These are phyloP conservation scores for Lasioglossum lativentre DNA, from an alignment of 2,888 invertebrate species.

Conservation along the genomic window DNA sequence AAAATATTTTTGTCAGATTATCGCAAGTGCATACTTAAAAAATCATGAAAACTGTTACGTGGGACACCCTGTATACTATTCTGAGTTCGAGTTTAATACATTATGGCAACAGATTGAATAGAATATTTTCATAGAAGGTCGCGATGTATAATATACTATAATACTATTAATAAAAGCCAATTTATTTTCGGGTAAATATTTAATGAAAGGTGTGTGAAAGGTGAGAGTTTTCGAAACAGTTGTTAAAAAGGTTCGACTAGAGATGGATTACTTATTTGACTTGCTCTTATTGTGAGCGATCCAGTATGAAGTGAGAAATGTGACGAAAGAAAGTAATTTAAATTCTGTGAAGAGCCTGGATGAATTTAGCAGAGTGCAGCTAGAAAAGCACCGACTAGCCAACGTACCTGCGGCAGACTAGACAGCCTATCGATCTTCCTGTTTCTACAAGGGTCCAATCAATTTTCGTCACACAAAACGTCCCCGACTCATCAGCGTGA, in stretches of 20 bases:
- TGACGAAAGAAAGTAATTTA: neutral
- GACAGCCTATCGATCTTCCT: conserved; percentile 61
- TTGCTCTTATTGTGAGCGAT: neutral
- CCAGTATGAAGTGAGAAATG: neutral
- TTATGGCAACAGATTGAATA: neutral
- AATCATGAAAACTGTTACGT: too few relatives aligned
- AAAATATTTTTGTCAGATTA: too few relatives aligned
- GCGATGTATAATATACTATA: neutral
- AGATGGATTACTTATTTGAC: neutral
- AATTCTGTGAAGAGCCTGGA: conserved; percentile 4
- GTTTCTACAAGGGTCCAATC: conserved; percentile 57
- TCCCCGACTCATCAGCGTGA: conserved; percentile 51
- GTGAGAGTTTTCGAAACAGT: neutral
- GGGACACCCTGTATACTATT: too few relatives aligned
- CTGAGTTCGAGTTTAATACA: too few relatives aligned
- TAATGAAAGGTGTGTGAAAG: neutral
- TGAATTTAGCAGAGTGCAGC: conserved; percentile 42
- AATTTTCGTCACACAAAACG: conserved; percentile 66
- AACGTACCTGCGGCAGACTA: conserved; percentile 23
- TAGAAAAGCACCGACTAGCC: conserved; percentile 26
- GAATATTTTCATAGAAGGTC: neutral
- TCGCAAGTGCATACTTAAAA: too few relatives aligned
- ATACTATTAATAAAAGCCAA: neutral
- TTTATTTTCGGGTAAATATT: neutral
- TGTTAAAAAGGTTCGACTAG: neutral